Evolutionary conservation across 2,113 vertebrate genomes (phyloP).

Genomic region (Pachycephala philippinensis): DNA sequence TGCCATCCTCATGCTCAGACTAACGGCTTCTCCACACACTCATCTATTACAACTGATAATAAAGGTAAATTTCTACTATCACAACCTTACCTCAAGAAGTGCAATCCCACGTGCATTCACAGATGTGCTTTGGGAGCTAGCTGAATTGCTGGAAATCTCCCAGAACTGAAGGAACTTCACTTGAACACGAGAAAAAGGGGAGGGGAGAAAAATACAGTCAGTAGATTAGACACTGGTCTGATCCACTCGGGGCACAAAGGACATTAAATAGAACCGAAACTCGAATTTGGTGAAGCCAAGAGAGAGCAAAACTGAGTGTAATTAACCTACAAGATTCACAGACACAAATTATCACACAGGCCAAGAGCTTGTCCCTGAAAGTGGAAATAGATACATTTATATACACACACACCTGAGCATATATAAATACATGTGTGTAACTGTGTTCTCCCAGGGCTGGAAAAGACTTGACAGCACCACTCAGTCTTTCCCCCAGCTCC

Average conservation of each 20-base stretch:
- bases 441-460: neutral
- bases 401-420: neutral
- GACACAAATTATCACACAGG: neutral
- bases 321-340: neutral
- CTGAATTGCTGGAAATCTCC: neutral
- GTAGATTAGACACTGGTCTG: neutral
- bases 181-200: neutral
- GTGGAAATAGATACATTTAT: neutral
- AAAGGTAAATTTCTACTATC: neutral
- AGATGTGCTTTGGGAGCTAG: neutral
- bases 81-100: neutral
- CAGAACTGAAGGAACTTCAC: neutral
- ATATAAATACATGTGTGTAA: neutral
- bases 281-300: neutral
- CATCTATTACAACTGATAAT: neutral
- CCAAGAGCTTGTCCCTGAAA: neutral
- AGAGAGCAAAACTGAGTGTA: neutral
- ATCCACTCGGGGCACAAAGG: neutral
- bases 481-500: neutral
- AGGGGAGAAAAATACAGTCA: neutral
- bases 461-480: neutral
- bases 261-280: neutral
- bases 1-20: neutral
- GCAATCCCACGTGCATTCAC: neutral
- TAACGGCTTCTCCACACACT: neutral